Base-by-base conservation (phyloP, 2,888 invertebrate genomes). In the Hemaris fuciformis region DNA sequence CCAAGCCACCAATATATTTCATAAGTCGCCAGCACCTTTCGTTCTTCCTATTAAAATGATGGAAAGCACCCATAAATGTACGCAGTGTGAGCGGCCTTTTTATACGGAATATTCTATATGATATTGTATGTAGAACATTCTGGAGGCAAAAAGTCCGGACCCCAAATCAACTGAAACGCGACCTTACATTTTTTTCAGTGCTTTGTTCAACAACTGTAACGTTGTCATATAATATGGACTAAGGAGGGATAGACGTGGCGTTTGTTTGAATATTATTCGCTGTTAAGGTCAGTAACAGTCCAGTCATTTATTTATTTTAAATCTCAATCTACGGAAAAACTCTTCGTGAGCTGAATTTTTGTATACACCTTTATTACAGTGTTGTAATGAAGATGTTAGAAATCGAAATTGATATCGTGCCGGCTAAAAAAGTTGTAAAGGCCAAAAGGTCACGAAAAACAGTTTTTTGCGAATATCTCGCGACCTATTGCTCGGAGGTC, bases 131-230 rank as follows among this genome's bases (percentile, higher is more conserved):
- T 45, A 45, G 22, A 41, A 60, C 48, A 41, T 60, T 60, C 48
- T 22, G 25, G 23, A 68, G 65, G 69, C 64, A 66, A 74, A 72
- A 75, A 76, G 76, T 72, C 68, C 62, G 58, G 66, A 68, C 66
- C 66, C 67, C 73, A 79, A 79, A 78, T 78, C 75, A 77, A 75
- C 67, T 74, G 78, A 74, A 73, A 74, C 68, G 68, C 64, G 67
- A 65, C 68, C 67, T 64, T 69, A 68, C 68, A 74, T 72, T 75
- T 79, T 76, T 81, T 79, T 75, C 74, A 74, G 71, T 77, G 75
- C 73, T 79, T 78, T 80, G 79, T 81, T 83, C 77, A 77, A 81
- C 80, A 77, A 80, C 78, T 80, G 79, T 78, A 76, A 75, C 66
- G 68, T 73, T 75, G 75, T 73, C 67, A 62, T 67, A 68, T 62